phyloP scores from a whole-genome alignment of 2,113 vertebrate species.

The Xenopus borealis region DNA sequence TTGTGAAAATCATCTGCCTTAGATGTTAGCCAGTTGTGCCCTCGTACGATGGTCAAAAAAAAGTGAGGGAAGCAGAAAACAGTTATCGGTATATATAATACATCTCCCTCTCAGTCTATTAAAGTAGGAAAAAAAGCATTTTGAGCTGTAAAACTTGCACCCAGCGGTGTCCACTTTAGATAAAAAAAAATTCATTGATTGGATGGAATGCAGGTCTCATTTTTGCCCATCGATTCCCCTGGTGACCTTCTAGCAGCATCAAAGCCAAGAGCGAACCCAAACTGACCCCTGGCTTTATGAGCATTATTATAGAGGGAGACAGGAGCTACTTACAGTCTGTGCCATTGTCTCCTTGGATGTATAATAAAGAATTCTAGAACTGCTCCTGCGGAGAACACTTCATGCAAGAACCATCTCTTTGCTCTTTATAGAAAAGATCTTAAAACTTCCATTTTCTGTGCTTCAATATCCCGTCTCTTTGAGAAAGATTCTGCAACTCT shows the following conservation, averaged over 20 bases:
- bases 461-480: constrained; percentile 43
- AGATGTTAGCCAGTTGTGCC: constrained; percentile 16
- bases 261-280: constrained; percentile 86
- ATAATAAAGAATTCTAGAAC: constrained; percentile 76
- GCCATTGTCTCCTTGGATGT: constrained; percentile 70
- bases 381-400: constrained; percentile 66
- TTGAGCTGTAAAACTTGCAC: constrained; percentile 76
- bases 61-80: constrained; percentile 49
- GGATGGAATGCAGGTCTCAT: constrained; percentile 76
- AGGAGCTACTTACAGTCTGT: constrained; percentile 72
- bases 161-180: constrained; percentile 84
- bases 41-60: constrained; percentile 41
- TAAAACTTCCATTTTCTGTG: constrained; percentile 61
- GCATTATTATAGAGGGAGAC: constrained; percentile 75
- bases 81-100: constrained; percentile 46
- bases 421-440: constrained; percentile 45
- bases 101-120: constrained; percentile 68
- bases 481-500: constrained; percentile 3
- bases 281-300: constrained; percentile 87
- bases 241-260: constrained; percentile 88
- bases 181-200: constrained; percentile 83
- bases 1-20: constrained; percentile 23
- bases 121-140: constrained; percentile 69
- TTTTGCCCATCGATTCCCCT: constrained; percentile 82
- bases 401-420: constrained; percentile 59